These are phyloP conservation scores for Idaea straminata DNA, from an alignment of 2,888 invertebrate species.

Conservation along the genomic window DNA sequence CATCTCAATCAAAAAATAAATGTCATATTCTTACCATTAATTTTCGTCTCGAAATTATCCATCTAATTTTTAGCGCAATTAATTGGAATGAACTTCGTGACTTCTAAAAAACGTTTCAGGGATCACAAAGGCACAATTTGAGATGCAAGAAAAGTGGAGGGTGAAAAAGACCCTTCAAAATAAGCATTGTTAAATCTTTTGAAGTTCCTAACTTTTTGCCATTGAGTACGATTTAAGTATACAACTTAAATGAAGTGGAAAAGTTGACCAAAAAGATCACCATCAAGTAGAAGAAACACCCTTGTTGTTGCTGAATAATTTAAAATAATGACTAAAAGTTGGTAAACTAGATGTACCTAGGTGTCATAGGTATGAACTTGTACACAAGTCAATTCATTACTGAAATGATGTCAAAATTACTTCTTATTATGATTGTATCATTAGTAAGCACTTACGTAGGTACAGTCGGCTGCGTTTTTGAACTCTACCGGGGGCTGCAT, in stretches of 20 bases:
- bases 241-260: conserved; percentile 79
- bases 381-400: too few relatives aligned
- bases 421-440: too few relatives aligned
- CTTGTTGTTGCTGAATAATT: conserved; percentile 17
- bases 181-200: conserved; percentile 78
- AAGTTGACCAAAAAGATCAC: conserved; percentile 70
- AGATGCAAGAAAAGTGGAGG: conserved; percentile 56
- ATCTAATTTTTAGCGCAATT: conserved; percentile 5
- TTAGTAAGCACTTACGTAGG: too few relatives aligned
- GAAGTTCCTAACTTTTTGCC: conserved; percentile 70
- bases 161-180: conserved; percentile 63
- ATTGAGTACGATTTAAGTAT: conserved; percentile 75
- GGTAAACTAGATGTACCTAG: not conserved
- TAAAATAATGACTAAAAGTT: conserved; percentile 11
- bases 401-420: too few relatives aligned
- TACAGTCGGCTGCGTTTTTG: too few relatives aligned
- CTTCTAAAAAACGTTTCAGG: conserved; percentile 40
- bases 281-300: conserved; percentile 28
- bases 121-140: conserved; percentile 49
- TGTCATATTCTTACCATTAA: conserved; percentile 19
- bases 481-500: too few relatives aligned
- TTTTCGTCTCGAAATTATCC: conserved; percentile 20
- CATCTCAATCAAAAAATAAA: conserved; percentile 28
- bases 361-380: not conserved
- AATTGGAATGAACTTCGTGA: conserved; percentile 37